phyloP scores from a whole-genome alignment of 2,888 invertebrate species.

The Oithona nana region DNA sequence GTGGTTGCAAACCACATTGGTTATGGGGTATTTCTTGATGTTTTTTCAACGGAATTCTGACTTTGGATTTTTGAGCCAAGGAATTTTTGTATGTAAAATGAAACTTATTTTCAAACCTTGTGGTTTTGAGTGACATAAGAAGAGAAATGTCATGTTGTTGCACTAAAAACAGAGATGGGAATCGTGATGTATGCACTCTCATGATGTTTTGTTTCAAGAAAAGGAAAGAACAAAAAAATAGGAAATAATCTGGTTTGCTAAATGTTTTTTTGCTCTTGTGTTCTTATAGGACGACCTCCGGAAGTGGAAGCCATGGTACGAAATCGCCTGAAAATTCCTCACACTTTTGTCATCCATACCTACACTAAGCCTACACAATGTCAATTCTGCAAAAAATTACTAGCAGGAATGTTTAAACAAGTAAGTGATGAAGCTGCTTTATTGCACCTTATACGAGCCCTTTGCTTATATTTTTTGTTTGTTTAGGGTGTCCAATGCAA shows the following conservation, averaged over 20 bases:
- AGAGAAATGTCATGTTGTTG: no score
- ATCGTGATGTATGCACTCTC: no score
- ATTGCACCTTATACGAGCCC: background rate
- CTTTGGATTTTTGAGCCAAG: no score
- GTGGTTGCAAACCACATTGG: no score
- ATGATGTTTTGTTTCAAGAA: constrained; percentile 84
- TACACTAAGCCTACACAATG: constrained; percentile 94
- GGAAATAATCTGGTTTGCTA: constrained; percentile 28
- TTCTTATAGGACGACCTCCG: constrained; percentile 44
- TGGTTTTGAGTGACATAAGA: no score
- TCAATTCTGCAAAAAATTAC: constrained; percentile 80
- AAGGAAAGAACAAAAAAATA: constrained; percentile 76
- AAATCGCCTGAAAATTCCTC: constrained; percentile 43
- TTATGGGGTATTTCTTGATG: no score
- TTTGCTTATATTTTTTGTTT: background rate
- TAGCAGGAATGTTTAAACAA: constrained; percentile 71
- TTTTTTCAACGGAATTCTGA: no score
- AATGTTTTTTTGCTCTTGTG: constrained; percentile 25
- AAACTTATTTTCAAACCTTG: no score
- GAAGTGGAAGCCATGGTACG: constrained; percentile 50
- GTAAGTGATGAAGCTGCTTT: background rate
- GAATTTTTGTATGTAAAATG: no score
- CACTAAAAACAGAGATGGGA: no score
- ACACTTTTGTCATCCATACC: constrained; percentile 88
- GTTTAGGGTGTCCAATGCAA: constrained; percentile 84